phyloP scores from a whole-genome alignment of 2,113 vertebrate genomes.

The Austrofundulus limnaeus region DNA sequence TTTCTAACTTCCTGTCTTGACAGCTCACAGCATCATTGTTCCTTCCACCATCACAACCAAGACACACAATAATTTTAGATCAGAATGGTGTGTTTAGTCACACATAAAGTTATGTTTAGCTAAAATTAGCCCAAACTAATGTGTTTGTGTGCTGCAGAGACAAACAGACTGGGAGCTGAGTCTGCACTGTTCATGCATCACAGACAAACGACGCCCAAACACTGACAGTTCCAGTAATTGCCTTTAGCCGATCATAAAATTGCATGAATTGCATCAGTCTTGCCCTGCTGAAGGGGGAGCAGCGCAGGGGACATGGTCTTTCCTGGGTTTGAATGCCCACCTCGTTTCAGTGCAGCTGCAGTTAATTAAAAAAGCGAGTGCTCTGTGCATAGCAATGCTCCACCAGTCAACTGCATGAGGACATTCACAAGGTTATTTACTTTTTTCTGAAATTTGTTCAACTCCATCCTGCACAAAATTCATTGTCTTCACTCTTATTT shows the following conservation, averaged over 20 bases:
- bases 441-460: constrained; percentile 14
- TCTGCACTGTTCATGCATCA: constrained; percentile 50
- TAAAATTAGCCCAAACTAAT: constrained; percentile 12
- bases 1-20: too few species aligned
- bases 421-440: constrained; percentile 9
- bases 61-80: background rate
- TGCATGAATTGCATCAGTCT: constrained; percentile 68
- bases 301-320: background rate
- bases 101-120: constrained; percentile 14
- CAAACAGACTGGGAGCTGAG: constrained; percentile 32
- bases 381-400: constrained; percentile 47
- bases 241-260: constrained; percentile 71
- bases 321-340: constrained; percentile 53
- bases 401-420: constrained; percentile 6
- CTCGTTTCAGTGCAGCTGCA: constrained; percentile 54
- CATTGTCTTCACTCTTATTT: constrained; percentile 26
- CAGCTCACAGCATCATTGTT: too few species aligned
- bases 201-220: constrained; percentile 29
- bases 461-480: constrained; percentile 19
- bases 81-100: background rate
- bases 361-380: constrained; percentile 65
- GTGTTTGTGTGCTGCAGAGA: constrained; percentile 22
- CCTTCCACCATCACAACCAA: background rate
- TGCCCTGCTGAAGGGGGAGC: constrained; percentile 34
- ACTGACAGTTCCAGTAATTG: constrained; percentile 69